phyloP scores from a whole-genome alignment of 1,140 invertebrate genomes.

The Glomeris maerens region DNA sequence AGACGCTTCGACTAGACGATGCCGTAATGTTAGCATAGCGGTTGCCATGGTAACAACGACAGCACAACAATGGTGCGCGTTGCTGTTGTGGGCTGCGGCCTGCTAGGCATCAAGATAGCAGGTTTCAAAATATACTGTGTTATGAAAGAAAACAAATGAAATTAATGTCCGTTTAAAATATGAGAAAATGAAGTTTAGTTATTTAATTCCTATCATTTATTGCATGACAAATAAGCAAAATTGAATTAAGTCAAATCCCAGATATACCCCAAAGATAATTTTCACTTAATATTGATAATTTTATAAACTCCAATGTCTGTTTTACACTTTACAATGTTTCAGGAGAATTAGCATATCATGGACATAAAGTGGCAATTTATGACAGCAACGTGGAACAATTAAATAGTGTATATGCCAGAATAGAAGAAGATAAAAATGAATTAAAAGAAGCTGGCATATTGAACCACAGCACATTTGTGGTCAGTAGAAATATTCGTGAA shows the following conservation, averaged over 20 bases:
- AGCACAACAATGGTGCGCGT: slow-evolving; percentile 36
- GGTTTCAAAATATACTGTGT: slow-evolving; percentile 22
- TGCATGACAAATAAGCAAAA: too few species aligned
- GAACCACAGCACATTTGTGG: slow-evolving; percentile 30
- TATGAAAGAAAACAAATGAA: too few species aligned
- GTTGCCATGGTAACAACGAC: too few species aligned
- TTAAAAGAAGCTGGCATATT: slow-evolving; percentile 32
- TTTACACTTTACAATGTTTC: too few species aligned
- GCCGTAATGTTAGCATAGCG: too few species aligned
- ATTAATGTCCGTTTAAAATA: too few species aligned
- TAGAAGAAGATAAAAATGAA: slow-evolving; percentile 32
- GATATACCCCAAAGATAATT: not conserved
- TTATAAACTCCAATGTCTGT: too few species aligned
- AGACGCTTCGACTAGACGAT: too few species aligned
- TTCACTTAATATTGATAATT: too few species aligned
- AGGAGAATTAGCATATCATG: slow-evolving; percentile 37
- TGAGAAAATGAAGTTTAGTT: too few species aligned
- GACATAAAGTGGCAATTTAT: slow-evolving; percentile 35
- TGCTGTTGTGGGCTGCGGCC: slow-evolving; percentile 34
- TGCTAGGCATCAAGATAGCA: slow-evolving; percentile 34
- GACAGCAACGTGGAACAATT: slow-evolving; percentile 28
- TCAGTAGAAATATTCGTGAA: slow-evolving; percentile 17
- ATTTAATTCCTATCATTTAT: too few species aligned
- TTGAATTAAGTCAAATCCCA: too few species aligned
- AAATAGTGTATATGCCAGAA: slow-evolving; percentile 28